phyloP scores from a whole-genome alignment of 1,140 invertebrate genomes.

The Rhopalosiphum padi region DNA sequence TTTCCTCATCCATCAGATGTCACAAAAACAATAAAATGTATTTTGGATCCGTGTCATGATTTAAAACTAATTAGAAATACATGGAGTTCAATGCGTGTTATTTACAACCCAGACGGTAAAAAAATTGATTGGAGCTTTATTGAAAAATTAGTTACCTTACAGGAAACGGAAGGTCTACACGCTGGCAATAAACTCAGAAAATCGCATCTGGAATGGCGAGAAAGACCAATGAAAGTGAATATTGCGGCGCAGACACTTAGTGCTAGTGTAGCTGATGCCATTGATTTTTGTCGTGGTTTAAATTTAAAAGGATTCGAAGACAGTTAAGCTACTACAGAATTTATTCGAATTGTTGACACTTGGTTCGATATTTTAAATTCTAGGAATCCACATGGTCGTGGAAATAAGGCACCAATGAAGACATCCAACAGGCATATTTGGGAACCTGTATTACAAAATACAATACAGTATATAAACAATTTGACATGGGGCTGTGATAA shows the following conservation, averaged over 20 bases:
- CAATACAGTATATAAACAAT: background rate
- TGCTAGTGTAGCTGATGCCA: background rate
- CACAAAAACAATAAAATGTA: background rate
- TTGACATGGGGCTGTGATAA: background rate
- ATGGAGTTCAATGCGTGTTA: background rate
- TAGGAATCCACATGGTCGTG: background rate
- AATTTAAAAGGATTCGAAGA: conserved; percentile 7
- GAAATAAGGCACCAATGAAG: background rate
- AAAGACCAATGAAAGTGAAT: conserved; percentile 57
- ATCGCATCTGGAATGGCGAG: conserved; percentile 42
- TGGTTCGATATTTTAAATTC: conserved; percentile 21
- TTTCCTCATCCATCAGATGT: conserved; percentile 51
- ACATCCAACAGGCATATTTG: background rate
- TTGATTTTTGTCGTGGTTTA: background rate
- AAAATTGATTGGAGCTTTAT: background rate
- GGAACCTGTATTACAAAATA: background rate
- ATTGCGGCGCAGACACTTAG: background rate
- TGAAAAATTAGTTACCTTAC: background rate
- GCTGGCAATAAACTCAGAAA: background rate
- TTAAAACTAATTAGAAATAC: background rate
- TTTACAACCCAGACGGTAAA: background rate
- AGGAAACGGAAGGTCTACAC: background rate
- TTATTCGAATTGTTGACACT: background rate
- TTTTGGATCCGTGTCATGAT: background rate
- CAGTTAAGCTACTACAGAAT: background rate